Evolutionary conservation across 2,888 invertebrate genomes (phyloP).

Genomic region (Pyrrhopygopsis socrates): DNA sequence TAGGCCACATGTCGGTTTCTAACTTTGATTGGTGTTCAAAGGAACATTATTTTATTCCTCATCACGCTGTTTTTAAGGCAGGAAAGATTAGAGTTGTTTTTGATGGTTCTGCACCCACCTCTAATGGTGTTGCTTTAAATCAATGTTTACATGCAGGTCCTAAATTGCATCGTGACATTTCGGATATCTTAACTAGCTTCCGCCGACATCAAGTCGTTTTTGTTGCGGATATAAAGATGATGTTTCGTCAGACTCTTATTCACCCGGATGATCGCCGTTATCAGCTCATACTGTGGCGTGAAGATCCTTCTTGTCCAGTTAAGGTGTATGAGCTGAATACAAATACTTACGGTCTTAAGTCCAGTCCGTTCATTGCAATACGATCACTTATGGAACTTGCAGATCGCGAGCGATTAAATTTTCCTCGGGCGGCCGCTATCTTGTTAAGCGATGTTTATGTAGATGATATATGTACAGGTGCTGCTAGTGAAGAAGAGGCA

Average conservation of each 20-base stretch:
- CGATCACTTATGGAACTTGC: constrained; percentile 22
- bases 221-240: constrained; percentile 42
- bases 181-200: constrained; percentile 20
- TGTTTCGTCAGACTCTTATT: constrained; percentile 53
- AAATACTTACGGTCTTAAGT: constrained; percentile 64
- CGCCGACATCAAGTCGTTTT: constrained; percentile 37
- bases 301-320: constrained; percentile 25
- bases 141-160: constrained; percentile 11
- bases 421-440: constrained; percentile 7
- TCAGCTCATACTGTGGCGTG: constrained; percentile 60
- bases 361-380: constrained; percentile 49
- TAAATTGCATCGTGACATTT: constrained; percentile 25
- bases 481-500: not conserved
- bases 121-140: not conserved
- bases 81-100: constrained; percentile 22
- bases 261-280: constrained; percentile 51
- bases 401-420: not conserved
- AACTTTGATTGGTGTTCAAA: constrained; percentile 21
- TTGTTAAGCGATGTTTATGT: constrained; percentile 6
- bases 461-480: constrained; percentile 1
- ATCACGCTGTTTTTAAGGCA: constrained; percentile 26
- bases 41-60: constrained; percentile 37
- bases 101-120: constrained; percentile 8
- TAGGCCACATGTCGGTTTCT: constrained; percentile 30
- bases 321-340: constrained; percentile 55